Evolutionary conservation across 2,113 vertebrate genomes (phyloP).

Genomic region (Cyphomyrus discorhynchus): DNA sequence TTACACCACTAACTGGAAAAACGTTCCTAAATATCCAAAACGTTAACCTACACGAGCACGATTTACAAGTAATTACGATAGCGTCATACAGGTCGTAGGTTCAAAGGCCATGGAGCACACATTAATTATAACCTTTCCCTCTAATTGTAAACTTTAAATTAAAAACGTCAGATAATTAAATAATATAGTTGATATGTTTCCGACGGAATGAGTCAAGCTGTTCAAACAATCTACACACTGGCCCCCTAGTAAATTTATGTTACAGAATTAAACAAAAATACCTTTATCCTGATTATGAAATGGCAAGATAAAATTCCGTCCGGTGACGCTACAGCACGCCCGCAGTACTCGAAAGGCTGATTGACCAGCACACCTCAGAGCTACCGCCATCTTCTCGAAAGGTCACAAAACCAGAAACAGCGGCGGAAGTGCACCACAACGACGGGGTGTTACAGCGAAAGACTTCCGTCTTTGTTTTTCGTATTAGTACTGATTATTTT

Average conservation of each 20-base stretch:
- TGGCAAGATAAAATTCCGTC: not conserved
- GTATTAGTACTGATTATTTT: not conserved
- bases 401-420: not conserved
- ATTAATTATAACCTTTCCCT: not conserved
- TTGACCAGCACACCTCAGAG: not conserved
- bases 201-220: not conserved
- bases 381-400: constrained; percentile 12
- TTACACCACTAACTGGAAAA: not conserved
- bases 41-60: too few species aligned
- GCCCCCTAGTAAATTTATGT: not conserved
- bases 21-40: not conserved
- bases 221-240: not conserved
- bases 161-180: not conserved
- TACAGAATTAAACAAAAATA: constrained; percentile 1
- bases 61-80: not conserved
- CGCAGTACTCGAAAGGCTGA: not conserved
- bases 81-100: not conserved
- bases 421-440: not conserved
- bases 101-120: not conserved
- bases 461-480: not conserved
- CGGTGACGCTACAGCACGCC: not conserved
- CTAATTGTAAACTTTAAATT: not conserved
- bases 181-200: not conserved
- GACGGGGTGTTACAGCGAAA: not conserved
- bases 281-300: not conserved